These are phyloP conservation scores for Anisognathus igniventris DNA, from an alignment of 2,797 vertebrate species.

Conservation along the genomic window DNA sequence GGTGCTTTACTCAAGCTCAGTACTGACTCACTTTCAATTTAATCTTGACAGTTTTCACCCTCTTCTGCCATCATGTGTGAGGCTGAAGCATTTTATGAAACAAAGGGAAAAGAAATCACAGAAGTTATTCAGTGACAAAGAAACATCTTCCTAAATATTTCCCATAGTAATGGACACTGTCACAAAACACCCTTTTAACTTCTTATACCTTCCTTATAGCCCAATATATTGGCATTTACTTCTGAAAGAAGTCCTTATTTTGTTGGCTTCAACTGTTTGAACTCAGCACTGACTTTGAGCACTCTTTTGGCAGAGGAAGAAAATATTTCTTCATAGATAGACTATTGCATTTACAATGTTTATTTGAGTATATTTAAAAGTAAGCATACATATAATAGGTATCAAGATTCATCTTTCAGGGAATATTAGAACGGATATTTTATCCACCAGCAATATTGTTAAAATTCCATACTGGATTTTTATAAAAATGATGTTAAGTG, in stretches of 20 bases:
- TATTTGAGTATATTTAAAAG: neutral
- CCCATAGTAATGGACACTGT: neutral
- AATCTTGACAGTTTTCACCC: neutral
- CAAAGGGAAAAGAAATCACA: neutral
- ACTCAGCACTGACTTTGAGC: neutral
- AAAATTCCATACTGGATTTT: neutral
- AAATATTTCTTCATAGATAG: neutral
- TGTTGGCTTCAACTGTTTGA: neutral
- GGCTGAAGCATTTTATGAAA: neutral
- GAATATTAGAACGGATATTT: neutral
- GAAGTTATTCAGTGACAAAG: neutral
- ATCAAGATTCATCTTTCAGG: neutral
- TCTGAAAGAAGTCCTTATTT: neutral
- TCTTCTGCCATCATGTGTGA: conserved; percentile 5
- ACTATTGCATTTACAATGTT: neutral
- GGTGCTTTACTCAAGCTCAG: neutral
- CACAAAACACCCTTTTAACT: neutral
- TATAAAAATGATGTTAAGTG: neutral
- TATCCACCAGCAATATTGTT: neutral
- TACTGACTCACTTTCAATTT: neutral
- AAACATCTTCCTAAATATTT: neutral
- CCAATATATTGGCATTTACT: neutral
- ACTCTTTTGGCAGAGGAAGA: neutral
- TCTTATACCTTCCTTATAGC: neutral
- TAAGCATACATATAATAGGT: neutral